Conservation (phyloP, 2,888 invertebrate species). For the Agrochola macilenta region DNA sequence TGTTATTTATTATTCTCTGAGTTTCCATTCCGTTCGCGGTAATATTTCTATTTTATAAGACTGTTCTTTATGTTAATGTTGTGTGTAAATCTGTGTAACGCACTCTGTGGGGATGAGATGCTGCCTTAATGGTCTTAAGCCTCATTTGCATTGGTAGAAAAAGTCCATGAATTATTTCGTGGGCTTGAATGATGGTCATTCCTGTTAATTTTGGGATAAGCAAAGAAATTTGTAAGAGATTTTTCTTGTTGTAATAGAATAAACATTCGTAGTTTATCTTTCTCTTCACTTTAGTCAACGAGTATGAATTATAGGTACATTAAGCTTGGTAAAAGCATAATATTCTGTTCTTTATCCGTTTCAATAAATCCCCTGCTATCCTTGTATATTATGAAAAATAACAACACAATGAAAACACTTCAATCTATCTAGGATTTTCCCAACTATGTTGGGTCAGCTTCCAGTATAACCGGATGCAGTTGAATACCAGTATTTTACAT, state of each 20-base stretch:
- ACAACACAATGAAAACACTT: not conserved
- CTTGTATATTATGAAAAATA: not conserved
- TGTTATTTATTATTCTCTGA: conserved; percentile 83
- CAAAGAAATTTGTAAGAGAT: conserved; percentile 8
- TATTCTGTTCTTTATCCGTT: not conserved
- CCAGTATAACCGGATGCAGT: too few species aligned
- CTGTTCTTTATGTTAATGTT: conserved; percentile 69
- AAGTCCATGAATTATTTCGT: conserved; percentile 42
- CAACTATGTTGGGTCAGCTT: too few species aligned
- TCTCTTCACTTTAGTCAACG: not conserved
- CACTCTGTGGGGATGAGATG: conserved; percentile 60
- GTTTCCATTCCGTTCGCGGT: conserved; percentile 70
- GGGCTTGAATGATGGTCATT: conserved; percentile 36
- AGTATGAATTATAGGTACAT: not conserved
- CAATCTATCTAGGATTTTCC: too few species aligned
- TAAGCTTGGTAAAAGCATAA: not conserved
- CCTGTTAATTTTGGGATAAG: conserved; percentile 30
- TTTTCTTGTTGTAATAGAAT: conserved; percentile 12
- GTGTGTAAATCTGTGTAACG: conserved; percentile 68
- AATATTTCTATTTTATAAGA: conserved; percentile 71
- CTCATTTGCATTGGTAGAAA: conserved; percentile 51
- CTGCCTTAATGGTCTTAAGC: conserved; percentile 49
- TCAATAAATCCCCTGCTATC: too few species aligned
- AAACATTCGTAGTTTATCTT: conserved; percentile 6
- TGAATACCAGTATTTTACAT: too few species aligned